A percentile compares a stretch with the other conserved stretches of the same genome.
phyloP scores from a whole-genome alignment of 2,797 vertebrate genomes.

The Spondyliosoma cantharus region DNA sequence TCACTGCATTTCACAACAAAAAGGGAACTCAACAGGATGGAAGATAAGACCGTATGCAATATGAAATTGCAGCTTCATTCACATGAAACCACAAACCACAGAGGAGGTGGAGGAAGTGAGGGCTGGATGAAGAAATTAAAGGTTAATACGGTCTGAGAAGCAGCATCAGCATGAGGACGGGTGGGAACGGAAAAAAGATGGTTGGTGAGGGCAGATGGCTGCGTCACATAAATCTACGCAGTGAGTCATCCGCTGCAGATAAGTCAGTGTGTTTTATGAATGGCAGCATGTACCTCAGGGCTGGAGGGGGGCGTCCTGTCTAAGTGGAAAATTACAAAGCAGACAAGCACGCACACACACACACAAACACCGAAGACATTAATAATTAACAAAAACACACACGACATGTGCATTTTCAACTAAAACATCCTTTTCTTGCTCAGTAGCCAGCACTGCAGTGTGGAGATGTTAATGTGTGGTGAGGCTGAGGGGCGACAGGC shows the following conservation, averaged over 20 bases:
- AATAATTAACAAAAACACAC: neutral
- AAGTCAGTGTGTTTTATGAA: slow-evolving; percentile 54
- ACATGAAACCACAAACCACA: slow-evolving; percentile 40
- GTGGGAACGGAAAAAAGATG: slow-evolving; percentile 45
- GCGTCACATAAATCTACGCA: slow-evolving; percentile 31
- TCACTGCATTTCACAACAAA: neutral
- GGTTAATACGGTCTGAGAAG: slow-evolving; percentile 25
- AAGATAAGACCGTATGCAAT: neutral
- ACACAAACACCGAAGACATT: neutral
- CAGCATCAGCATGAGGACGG: slow-evolving; percentile 5
- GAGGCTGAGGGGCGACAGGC: neutral
- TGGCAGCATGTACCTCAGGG: slow-evolving; percentile 33
- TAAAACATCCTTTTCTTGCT: neutral
- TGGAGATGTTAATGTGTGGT: neutral
- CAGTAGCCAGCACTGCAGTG: neutral
- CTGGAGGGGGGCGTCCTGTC: neutral
- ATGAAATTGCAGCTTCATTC: slow-evolving; percentile 19
- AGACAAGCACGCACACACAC: neutral
- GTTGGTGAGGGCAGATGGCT: slow-evolving; percentile 7
- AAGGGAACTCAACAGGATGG: neutral
- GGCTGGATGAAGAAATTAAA: slow-evolving; percentile 6
- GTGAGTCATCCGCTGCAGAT: slow-evolving; percentile 53
- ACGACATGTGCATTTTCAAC: no score
- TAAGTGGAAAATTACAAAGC: slow-evolving; percentile 11
- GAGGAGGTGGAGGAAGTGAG: neutral